Evolutionary conservation across 2,888 invertebrate genomes (phyloP).

Genomic region (Aporophyla nigra): DNA sequence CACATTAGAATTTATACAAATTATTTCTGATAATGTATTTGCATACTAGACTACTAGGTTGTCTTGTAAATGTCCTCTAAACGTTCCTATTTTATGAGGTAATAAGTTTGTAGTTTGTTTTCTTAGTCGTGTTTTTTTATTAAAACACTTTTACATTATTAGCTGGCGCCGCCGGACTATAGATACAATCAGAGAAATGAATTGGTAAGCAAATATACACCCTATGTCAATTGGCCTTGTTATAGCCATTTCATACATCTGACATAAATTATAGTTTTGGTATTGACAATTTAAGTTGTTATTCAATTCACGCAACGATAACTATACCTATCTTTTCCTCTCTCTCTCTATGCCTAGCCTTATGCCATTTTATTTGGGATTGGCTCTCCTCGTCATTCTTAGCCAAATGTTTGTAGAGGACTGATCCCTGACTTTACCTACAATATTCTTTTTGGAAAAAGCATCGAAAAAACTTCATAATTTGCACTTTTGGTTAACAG

Average conservation of each 20-base stretch:
- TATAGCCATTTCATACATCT: neutral
- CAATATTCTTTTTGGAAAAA: neutral
- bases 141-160: neutral
- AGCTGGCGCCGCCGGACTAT: too few relatives aligned
- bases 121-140: neutral
- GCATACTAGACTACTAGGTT: constrained; percentile 29
- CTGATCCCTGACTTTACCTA: too few relatives aligned
- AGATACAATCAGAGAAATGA: neutral
- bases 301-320: too few relatives aligned
- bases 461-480: neutral
- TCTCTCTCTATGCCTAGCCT: too few relatives aligned
- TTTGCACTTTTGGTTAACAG: neutral
- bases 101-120: constrained; percentile 13
- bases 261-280: neutral
- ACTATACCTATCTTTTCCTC: too few relatives aligned
- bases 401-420: too few relatives aligned
- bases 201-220: neutral
- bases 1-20: constrained; percentile 49
- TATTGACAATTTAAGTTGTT: neutral
- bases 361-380: too few relatives aligned
- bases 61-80: constrained; percentile 6
- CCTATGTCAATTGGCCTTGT: too few relatives aligned
- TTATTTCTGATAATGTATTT: constrained; percentile 49
- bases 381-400: too few relatives aligned
- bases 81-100: constrained; percentile 40